Conservation (phyloP, 2,888 invertebrate genomes). For the Philhelius pedissequus region DNA sequence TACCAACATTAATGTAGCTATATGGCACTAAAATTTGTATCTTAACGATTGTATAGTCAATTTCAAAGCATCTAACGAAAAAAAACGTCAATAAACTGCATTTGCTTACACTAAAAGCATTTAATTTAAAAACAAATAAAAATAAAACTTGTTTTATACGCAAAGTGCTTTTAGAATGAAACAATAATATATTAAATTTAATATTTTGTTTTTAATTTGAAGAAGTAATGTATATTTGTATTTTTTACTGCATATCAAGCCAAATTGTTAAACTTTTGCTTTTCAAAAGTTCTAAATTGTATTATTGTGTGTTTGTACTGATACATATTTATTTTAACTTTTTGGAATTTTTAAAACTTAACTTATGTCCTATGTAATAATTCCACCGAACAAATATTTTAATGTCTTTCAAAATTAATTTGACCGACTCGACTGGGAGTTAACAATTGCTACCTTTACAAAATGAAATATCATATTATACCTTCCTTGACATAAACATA, state of each 20-base stretch:
- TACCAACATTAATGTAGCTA: constrained; percentile 30
- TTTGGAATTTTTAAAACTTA: background rate
- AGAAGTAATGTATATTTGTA: background rate
- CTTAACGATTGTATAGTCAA: constrained; percentile 32
- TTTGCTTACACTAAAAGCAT: background rate
- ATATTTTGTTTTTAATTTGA: background rate
- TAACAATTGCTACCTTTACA: background rate
- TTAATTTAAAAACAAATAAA: background rate
- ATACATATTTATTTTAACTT: background rate
- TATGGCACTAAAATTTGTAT: constrained; percentile 31
- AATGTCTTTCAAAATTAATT: constrained; percentile 31
- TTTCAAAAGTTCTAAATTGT: background rate
- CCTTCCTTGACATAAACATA: constrained; percentile 51
- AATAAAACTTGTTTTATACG: background rate
- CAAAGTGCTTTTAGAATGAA: constrained; percentile 4
- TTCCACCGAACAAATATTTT: constrained; percentile 25
- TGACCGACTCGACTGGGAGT: constrained; percentile 10
- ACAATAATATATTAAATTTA: background rate
- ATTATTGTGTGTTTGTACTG: background rate
- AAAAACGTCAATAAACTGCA: background rate
- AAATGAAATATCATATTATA: constrained; percentile 39
- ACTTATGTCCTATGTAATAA: background rate
- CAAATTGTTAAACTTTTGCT: background rate
- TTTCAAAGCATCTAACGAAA: constrained; percentile 28
- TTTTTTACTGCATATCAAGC: constrained; percentile 14